Evolutionary conservation across 2,888 invertebrate species (phyloP), one percentile per base, ranked within the genome.

Genomic region (Calameuta filiformis): DNA sequence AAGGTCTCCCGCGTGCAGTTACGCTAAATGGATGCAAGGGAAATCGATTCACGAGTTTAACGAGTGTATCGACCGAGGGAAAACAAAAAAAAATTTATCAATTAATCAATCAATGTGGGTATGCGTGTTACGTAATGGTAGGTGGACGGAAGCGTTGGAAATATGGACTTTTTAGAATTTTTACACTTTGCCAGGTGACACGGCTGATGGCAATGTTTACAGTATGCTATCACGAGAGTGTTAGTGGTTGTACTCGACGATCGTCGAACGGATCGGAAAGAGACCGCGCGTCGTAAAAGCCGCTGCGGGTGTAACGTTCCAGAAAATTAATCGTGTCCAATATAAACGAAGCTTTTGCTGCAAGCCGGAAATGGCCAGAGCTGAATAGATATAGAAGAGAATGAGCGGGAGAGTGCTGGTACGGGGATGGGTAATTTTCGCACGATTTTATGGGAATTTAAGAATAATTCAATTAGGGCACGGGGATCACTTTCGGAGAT

Each of bases 381-480:
- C 23, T 23, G 56, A 56, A 37, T 37, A 74, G 69, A 35, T 69
- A 76, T 79, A 33, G 33, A 35, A 75, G 75, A 35, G 68, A 31
- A 73, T 37, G 69, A 31, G 12, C 69, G 76, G 30, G 68, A 68
- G 73, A 73, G 56, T 56, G 76, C 77, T 76, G 80, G 79, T 77
- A 73, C 33, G 31, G 79, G 83, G 83, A 81, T 79, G 83, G 87
- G 89, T 90, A 90, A 91, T 91, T 91, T 90, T 91, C 91, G 89
- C 89, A 84, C 88, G 89, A 91, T 91, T 91, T 91, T 91, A 91
- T 90, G 90, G 91, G 91, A 91, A 91, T 91, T 90, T 91, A 90
- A 91, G 90, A 91, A 91, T 91, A 91, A 91, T 91, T 91, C 91
- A 91, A 91, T 91, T 91, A 91, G 90, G 87, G 85, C 82, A 88